Evolutionary conservation across 2,888 invertebrate genomes (phyloP), one percentile per base, ranked within the genome.

Genomic region (Alcis repandata): DNA sequence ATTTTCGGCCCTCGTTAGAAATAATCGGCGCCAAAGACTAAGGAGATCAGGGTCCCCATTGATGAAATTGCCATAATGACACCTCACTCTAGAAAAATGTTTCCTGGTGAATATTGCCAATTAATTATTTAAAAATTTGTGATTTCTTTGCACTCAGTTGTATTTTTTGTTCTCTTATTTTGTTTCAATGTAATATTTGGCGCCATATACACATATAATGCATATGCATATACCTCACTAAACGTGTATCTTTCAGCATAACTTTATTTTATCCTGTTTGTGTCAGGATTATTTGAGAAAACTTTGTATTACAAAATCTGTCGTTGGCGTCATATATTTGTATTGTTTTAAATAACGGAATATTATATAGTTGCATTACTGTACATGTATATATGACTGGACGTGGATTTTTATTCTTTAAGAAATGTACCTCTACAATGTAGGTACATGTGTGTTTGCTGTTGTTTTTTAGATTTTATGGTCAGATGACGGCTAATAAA

Each of bases 61-160:
- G 7, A 20, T 36, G n/a, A 36, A 36, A 36, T 19, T 36, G 51
- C 33, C 48, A 48, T 48, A 32, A 13, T 48, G 10, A 45, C 33
- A 36, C 8, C 17, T 59, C 45, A 52, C 33, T 59, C 11, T 19
- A 11, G 1, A 33, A 20, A 15, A 40, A n/a, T n/a, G n/a, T 22
- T 38, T 19, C 15, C 38, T 53, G 8, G 33, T 36, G 19, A 48
- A 36, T 51, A 51, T 51, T 19, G 36, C 51, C 51, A 13, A 13
- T 3, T 20, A 19, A 10, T 10, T 19, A 9, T 11, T 17, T 19
- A 43, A 19, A 9, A 19, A 11, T 27, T 27, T 6, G 22, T 54
- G 19, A 51, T 45, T 58, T 58, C 52, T 59, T 63, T 59, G 63
- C 58, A 63, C 58, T 58, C 63, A 40, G 53, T 63, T 49, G 38